Base-by-base conservation (phyloP, 30 jellyfish, hydroid and myxozoan species). In the Aurelia sp. region DNA sequence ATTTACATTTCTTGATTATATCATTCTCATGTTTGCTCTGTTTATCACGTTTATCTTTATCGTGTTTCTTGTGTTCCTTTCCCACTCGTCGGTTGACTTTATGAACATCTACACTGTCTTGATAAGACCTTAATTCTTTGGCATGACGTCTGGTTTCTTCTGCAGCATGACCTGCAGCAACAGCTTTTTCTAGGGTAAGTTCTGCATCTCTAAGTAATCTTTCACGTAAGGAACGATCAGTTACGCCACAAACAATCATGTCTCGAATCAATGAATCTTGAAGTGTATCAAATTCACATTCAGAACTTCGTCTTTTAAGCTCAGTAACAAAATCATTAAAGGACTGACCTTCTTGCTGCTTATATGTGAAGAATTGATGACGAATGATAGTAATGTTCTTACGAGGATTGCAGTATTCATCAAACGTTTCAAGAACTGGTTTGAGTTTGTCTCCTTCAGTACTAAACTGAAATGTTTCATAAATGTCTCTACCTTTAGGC, bases 91-190 rank as follows among this genome's bases (percentile, higher is more conserved):
- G 79, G 57, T 51, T 76, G 59, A 47, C 87, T 75, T 9, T 41
- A 57, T 75, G 87, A 51, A 75, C 78, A 75, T 75, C 87, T 47
- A 53, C 78, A 27, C 2, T 27, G 33, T 27, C 33, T 27, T 27
- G 33, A 27, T 27, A 27, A 27, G 33, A 27, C 33, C 57, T 76
- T 19, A 76, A 57, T 76, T 76, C 87, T 76, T 76, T 76, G 78
- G 87, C 87, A 76, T 76, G 87, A 76, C 79, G 55, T 48, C 78
- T 22, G 63, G 90, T 81, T 81, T 81, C 91, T 71, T 66, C 91
- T 65, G 84, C 86, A 67, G 84, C 91, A 65, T 81, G 85, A 65
- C 75, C 75, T 22, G 58, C 86, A 65, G 74, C 86, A 40, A 81
- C 47, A 65, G 91, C 86, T 33, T 40, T 62, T 65, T 81, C 86